These are phyloP conservation scores for Paelopatides confundens DNA, from an alignment of 53 echinoderm and acorn worm species.

Conservation along the genomic window DNA sequence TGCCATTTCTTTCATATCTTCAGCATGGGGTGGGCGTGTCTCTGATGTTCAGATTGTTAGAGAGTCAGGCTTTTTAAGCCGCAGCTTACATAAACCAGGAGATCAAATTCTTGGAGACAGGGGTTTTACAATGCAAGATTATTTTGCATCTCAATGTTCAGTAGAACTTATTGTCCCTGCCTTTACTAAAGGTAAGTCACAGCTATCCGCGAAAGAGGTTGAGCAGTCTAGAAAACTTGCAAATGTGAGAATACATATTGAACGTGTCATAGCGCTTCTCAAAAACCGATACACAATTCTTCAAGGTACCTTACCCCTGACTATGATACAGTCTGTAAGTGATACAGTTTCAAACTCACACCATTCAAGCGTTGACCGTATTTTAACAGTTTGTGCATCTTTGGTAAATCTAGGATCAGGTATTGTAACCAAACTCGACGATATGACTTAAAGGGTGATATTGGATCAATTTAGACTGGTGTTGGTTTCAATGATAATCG, in stretches of 20 bases:
- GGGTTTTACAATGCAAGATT: conserved; percentile 48
- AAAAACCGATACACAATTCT: conserved; percentile 30
- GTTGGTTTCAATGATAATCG: too few relatives aligned
- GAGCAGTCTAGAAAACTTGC: conserved; percentile 47
- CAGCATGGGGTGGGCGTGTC: too few relatives aligned
- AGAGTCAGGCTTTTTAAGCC: conserved; percentile 24
- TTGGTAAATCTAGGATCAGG: too few relatives aligned
- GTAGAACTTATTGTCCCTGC: conserved; percentile 29
- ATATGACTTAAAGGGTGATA: too few relatives aligned
- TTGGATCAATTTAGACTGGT: too few relatives aligned
- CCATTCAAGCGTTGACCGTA: too few relatives aligned
- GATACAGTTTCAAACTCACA: too few relatives aligned
- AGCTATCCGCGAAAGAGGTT: conserved; percentile 46
- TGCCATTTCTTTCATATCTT: too few relatives aligned
- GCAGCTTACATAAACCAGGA: conserved; percentile 20
- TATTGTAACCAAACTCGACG: too few relatives aligned
- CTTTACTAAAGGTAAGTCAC: conserved; percentile 57
- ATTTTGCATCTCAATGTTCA: conserved; percentile 40
- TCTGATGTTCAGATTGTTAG: conserved; percentile 45
- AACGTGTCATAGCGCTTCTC: conserved; percentile 45
- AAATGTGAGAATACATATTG: conserved; percentile 51
- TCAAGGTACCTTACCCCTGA: background rate
- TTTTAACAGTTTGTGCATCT: too few relatives aligned
- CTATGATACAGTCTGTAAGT: too few relatives aligned
- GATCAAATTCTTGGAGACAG: conserved; percentile 54